Percentiles rank a stretch among this genome's conserved stretches.
These are phyloP conservation scores for Mus minutoides DNA, from an alignment of 2,797 vertebrate species.

Conservation along the genomic window DNA sequence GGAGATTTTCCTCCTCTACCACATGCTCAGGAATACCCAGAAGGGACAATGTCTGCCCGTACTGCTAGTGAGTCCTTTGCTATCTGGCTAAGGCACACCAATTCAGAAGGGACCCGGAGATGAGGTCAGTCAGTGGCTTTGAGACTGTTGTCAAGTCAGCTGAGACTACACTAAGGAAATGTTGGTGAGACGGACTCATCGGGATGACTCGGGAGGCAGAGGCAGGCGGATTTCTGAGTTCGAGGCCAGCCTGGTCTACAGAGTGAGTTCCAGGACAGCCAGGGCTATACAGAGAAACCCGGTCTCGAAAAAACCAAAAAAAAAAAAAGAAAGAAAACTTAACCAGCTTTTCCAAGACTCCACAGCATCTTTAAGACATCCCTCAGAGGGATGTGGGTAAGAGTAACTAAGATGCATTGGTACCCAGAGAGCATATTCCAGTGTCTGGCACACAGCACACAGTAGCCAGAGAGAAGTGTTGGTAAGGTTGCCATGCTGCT, in stretches of 20 bases:
- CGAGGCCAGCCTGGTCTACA: too few relatives aligned
- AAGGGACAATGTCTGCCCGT: background rate
- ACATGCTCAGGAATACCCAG: background rate
- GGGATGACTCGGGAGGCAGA: too few relatives aligned
- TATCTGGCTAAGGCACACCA: background rate
- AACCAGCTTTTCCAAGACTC: background rate
- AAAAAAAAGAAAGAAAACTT: too few relatives aligned
- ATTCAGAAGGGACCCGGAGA: background rate
- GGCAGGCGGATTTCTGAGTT: too few relatives aligned
- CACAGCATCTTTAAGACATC: background rate
- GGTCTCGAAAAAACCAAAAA: too few relatives aligned
- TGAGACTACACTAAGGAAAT: background rate
- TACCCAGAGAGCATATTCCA: background rate
- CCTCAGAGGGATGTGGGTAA: background rate
- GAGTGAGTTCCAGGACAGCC: too few relatives aligned
- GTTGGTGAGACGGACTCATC: background rate
- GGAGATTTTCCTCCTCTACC: background rate
- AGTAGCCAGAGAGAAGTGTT: background rate
- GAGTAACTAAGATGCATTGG: background rate
- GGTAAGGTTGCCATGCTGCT: background rate
- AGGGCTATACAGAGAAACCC: too few relatives aligned
- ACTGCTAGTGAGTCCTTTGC: background rate
- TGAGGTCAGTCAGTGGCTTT: background rate
- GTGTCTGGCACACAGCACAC: background rate
- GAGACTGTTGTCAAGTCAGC: background rate